These are phyloP conservation scores for Platichthys flesus DNA, from an alignment of 2,113 vertebrate genomes.

Conservation along the genomic window DNA sequence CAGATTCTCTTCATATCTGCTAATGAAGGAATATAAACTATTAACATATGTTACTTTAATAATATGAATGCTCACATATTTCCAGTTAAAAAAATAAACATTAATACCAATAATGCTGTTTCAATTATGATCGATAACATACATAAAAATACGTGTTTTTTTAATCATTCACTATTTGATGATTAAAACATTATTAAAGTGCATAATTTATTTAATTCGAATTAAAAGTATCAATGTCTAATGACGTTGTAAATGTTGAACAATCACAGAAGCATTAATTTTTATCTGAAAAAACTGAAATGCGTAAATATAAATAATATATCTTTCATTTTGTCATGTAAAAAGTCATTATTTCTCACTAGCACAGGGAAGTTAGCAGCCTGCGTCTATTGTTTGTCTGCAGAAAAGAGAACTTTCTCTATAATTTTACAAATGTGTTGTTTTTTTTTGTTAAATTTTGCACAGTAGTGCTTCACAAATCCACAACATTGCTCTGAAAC, in stretches of 20 bases:
- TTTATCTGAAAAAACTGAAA: no score
- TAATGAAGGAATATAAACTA: conserved; percentile 1
- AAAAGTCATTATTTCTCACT: not conserved
- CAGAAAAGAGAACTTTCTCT: no score
- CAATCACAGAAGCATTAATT: not conserved
- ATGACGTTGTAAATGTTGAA: not conserved
- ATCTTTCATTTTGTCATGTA: conserved; percentile 9
- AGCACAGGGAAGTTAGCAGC: not conserved
- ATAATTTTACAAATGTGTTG: no score
- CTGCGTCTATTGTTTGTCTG: no score
- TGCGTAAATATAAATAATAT: conserved; percentile 12
- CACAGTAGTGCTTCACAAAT: no score
- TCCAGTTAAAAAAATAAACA: not conserved
- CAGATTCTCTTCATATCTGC: conserved; percentile 7
- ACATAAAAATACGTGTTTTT: not conserved
- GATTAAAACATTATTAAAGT: conserved; percentile 8
- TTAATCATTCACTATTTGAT: not conserved
- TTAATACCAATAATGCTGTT: not conserved
- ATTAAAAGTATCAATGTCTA: conserved; percentile 11
- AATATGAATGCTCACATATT: not conserved
- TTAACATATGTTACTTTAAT: not conserved
- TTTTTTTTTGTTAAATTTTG: no score
- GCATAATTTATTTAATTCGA: conserved; percentile 5
- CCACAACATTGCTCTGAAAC: not conserved
- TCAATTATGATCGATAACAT: not conserved